Evolutionary conservation across 1,140 invertebrate genomes (phyloP), one percentile per base, ranked within the genome.

Genomic region (Hylaeus volcanicus): DNA sequence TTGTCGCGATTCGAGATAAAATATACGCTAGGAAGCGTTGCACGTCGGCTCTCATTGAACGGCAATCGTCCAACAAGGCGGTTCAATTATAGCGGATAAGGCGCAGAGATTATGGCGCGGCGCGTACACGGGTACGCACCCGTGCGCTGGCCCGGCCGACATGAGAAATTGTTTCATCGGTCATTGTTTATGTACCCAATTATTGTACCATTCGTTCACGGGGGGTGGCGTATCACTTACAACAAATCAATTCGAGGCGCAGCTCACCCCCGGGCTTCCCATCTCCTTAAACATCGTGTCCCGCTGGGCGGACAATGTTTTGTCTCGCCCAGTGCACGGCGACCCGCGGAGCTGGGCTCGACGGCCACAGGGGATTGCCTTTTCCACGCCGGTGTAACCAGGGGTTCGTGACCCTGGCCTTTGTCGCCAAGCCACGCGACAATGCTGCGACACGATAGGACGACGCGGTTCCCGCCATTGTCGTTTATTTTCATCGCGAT

Each of bases 151-250:
- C 37, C 26, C 26, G 26, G 60, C 78, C 56, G 65, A 64, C 74
- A 81, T 81, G 83, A 85, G 82, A 70, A 79, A 84, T 85, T 74
- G 83, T 85, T 85, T 84, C 77, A 79, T 80, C 83, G 82, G 82
- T 85, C 83, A 85, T 85, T 85, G 83, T 85, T 85, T 85, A 85
- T 85, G 83, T 85, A 85, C 45, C 83, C 83, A 85, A 85, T 85
- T 85, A 85, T 85, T 85, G 82, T 81, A 73, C 83, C 83, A 85
- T 85, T 85, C 83, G 83, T 79, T 85, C 77, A 73, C 83, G 77
- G 80, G 61, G 83, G 83, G 83, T 85, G 82, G 83, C 72, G 82
- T 84, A 85, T 85, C 83, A 74, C 83, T 85, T 85, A 85, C 83
- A 85, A 85, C 83, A 85, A 85, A 85, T 85, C 83, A 85, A 85